Base-by-base conservation (phyloP, 2,888 invertebrate genomes). In the Monoplex corrugatus region DNA sequence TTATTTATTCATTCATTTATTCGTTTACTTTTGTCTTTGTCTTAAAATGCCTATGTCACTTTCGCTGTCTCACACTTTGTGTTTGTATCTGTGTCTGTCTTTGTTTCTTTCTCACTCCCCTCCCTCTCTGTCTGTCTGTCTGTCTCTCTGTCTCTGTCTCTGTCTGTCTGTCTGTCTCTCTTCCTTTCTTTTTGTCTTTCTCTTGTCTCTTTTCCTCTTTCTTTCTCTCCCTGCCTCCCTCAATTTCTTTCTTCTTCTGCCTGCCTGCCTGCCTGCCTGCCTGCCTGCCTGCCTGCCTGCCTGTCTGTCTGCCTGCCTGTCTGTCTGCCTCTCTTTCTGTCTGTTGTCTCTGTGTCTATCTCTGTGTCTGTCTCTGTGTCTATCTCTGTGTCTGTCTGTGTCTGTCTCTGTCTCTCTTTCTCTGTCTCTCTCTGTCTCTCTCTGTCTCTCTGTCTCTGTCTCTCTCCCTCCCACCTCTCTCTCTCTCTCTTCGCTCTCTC, bases 351-450 rank as follows among this genome's bases (percentile, higher is more conserved):
- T 28, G 23, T 72, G 68, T 10, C 32, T 5, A 32, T 32, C 68
- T 23, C 23, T 68, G n/a, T 32, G 32, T 72, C 13, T n/a, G 2
- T n/a, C 8, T 28, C 19, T 28, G 8, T 23, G 6, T 68, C n/a
- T 23, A 8, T 8, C 19, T 68, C 28, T 6, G n/a, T 28, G 28
- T 28, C 28, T 68, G 23, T 28, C 19, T 28, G 6, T 68, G 28
- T 8, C 19, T 28, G 68, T 28, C n/a, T 57, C 28, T 1, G 28
- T 68, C 68, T 68, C 68, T 68, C 68, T 68, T n/a, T 68, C 68
- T 68, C 68, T 68, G 28, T 68, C 68, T 68, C 68, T 68, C 68
- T 68, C 68, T 68, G 28, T 68, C 68, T 68, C 68, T 68, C 68
- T 68, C 68, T 57, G 16, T 57, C 2, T 50, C 50, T 50, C 50